Percentiles rank a stretch among this genome's conserved stretches.
These are phyloP conservation scores for Lordiphosa mommai DNA, from an alignment of 1,140 invertebrate genomes.

Conservation along the genomic window DNA sequence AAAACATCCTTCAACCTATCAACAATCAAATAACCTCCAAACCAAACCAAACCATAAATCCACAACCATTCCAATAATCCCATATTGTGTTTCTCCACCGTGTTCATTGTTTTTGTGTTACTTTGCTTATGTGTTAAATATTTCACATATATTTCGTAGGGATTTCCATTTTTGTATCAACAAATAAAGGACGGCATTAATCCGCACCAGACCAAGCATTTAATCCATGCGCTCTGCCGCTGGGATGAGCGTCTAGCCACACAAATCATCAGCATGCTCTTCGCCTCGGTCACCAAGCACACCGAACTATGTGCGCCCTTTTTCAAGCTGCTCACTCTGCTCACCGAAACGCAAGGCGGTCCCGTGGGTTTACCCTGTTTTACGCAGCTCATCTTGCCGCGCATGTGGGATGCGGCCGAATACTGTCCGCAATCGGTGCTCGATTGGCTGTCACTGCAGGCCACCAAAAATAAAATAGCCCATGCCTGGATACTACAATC, in stretches of 20 bases:
- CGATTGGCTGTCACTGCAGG: constrained; percentile 93
- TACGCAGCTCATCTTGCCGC: constrained; percentile 91
- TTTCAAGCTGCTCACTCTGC: constrained; percentile 91
- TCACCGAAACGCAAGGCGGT: constrained; percentile 88
- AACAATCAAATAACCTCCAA: constrained; percentile 9
- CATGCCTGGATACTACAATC: constrained; percentile 93
- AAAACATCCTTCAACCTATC: constrained; percentile 12
- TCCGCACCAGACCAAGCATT: constrained; percentile 92
- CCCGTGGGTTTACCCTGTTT: constrained; percentile 91
- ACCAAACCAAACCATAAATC: constrained; percentile 11
- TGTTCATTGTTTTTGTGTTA: constrained; percentile 11
- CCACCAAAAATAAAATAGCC: constrained; percentile 92
- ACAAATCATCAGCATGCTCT: constrained; percentile 92
- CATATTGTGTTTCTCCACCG: constrained; percentile 21
- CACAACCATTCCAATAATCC: constrained; percentile 11
- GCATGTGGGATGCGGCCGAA: constrained; percentile 94
- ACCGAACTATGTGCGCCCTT: constrained; percentile 93
- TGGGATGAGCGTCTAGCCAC: constrained; percentile 93
- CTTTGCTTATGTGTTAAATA: constrained; percentile 33
- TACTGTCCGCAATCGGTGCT: constrained; percentile 93
- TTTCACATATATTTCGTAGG: constrained; percentile 81
- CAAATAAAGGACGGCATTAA: constrained; percentile 96
- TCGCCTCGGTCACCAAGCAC: constrained; percentile 93
- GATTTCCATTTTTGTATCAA: constrained; percentile 95
- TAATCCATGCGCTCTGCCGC: constrained; percentile 94